phyloP scores from a whole-genome alignment of 2,888 invertebrate species.

The Aspidiotus rigidus region DNA sequence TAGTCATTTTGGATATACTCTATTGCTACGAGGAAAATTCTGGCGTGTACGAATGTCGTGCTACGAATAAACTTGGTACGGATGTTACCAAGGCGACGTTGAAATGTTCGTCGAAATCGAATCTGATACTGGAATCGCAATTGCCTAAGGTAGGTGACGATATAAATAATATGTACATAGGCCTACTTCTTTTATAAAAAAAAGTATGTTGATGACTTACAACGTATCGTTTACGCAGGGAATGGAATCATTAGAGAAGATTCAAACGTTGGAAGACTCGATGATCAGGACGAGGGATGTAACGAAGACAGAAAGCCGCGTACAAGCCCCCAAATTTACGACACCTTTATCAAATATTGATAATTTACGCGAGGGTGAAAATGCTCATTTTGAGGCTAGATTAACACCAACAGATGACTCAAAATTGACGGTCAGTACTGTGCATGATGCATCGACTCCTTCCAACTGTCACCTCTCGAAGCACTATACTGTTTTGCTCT shows the following conservation, averaged over 20 bases:
- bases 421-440: constrained; percentile 56
- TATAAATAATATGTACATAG: too few species aligned
- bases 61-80: constrained; percentile 81
- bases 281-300: constrained; percentile 68
- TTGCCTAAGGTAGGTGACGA: constrained; percentile 60
- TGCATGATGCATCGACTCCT: neutral
- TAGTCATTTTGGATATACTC: constrained; percentile 87
- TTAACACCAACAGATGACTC: constrained; percentile 84
- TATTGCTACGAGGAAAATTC: constrained; percentile 96
- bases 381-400: constrained; percentile 81
- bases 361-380: constrained; percentile 80
- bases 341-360: constrained; percentile 80
- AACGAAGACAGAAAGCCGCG: constrained; percentile 61
- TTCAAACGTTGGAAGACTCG: constrained; percentile 84
- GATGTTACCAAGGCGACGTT: constrained; percentile 75
- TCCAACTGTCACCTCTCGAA: neutral
- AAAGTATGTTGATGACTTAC: too few species aligned
- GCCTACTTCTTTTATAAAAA: too few species aligned
- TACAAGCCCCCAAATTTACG: constrained; percentile 83
- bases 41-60: constrained; percentile 86
- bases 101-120: constrained; percentile 79
- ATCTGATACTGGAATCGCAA: constrained; percentile 84
- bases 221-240: constrained; percentile 47
- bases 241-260: constrained; percentile 90
- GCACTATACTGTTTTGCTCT: neutral